Evolutionary conservation across 2,113 vertebrate genomes (phyloP).

Genomic region (Pseudopodoces humilis): DNA sequence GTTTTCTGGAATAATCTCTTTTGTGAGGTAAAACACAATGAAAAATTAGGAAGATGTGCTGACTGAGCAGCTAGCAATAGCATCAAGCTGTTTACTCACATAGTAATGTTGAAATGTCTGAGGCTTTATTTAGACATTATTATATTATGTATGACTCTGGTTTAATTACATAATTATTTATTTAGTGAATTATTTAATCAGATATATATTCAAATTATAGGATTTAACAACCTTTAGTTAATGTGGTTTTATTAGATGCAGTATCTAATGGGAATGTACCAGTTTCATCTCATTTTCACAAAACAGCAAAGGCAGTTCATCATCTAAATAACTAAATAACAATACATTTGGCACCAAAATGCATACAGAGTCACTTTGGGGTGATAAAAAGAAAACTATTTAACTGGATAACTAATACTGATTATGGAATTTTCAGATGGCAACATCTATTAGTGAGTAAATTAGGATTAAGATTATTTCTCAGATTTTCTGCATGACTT

Average conservation of each 20-base stretch:
- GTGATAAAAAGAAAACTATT: neutral
- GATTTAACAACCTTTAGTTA: neutral
- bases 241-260: neutral
- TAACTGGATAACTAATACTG: neutral
- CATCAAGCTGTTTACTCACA: neutral
- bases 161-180: conserved; percentile 19
- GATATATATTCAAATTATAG: neutral
- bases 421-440: neutral
- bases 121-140: neutral
- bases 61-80: neutral
- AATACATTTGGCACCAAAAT: neutral
- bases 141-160: neutral
- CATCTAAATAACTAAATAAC: neutral
- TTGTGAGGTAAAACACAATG: neutral
- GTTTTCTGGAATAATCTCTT: neutral
- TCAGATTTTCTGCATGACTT: neutral
- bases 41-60: neutral
- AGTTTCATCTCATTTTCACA: neutral
- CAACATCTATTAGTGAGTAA: neutral
- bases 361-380: neutral
- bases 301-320: neutral
- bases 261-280: neutral
- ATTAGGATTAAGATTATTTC: neutral
- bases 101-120: neutral
- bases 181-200: neutral